Evolutionary conservation across 2,113 vertebrate species (phyloP), one percentile per base, ranked within the genome.

Genomic region (Osmerus eperlanus): DNA sequence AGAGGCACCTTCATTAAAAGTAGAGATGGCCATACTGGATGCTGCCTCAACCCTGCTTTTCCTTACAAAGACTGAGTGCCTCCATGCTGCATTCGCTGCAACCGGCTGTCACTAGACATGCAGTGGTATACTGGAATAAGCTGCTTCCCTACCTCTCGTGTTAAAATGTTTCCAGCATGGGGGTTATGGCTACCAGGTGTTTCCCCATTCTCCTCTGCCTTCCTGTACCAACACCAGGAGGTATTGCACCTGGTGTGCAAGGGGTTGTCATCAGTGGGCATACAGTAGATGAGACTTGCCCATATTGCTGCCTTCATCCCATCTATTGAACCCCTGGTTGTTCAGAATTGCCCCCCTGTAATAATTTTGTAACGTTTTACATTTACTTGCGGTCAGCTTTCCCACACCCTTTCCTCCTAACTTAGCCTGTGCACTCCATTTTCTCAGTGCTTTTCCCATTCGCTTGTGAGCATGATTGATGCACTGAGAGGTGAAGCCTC

Each of bases 391-490:
- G 9, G 58, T 63, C 3, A 74, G 16, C 60, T 68, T 62, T 16
- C 73, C 73, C 16, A 62, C 36, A 68, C 56, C 47, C 41, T 74
- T 68, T 23, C 66, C 72, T 51, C 72, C 63, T 25, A 73, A 67
- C 25, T 73, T 67, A 4, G 18, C 29, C 68, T 70, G 16, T 68
- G 56, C 21, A 63, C 73, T 68, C 8, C 63, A 52, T 41, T 64
- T 75, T 11, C 72, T 6, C 13, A 53, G 56, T 1, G 66, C 72
- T 63, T 15, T 63, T 11, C 47, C 58, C 66, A 74, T 61, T 3
- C 25, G 21, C 19, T 74, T 63, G 58, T 74, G 66, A 4, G 72
- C 66, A 75, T 75, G 58, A 54, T 68, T 75, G 12, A 69, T 69
- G 16, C 59, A 75, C 51, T 75, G 25, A 28, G 25, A 23, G 23